These are phyloP conservation scores for Dolichotis patagonum DNA, from an alignment of 2,113 vertebrate species.

Conservation along the genomic window DNA sequence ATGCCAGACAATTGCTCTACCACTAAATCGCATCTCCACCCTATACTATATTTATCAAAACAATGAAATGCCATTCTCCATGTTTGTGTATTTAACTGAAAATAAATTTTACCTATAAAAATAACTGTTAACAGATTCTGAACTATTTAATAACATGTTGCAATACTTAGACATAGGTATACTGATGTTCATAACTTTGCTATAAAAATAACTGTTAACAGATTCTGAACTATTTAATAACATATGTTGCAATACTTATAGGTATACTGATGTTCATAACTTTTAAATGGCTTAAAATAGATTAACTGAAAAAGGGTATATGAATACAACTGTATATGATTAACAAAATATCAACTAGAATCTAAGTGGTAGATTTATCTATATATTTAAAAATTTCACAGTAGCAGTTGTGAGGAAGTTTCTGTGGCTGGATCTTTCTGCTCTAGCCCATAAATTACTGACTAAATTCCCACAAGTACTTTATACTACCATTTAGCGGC, in stretches of 20 bases:
- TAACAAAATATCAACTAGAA: conserved; percentile 6
- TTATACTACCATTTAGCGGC: neutral
- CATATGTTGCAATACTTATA: neutral
- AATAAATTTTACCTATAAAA: neutral
- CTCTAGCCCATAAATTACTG: neutral
- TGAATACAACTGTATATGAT: neutral
- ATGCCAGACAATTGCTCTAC: neutral
- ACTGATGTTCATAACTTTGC: neutral
- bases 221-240: neutral
- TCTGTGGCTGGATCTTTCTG: neutral
- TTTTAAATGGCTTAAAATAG: neutral
- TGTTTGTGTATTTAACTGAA: neutral
- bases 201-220: neutral
- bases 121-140: neutral
- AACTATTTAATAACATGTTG: neutral
- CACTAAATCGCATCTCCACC: neutral
- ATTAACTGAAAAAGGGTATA: neutral
- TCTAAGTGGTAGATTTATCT: neutral
- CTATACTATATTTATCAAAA: neutral
- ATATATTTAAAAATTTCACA: neutral
- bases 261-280: neutral
- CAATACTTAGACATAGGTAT: neutral
- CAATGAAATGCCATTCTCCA: neutral
- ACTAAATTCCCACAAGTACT: neutral
- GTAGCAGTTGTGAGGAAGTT: neutral